Conservation (phyloP, 2,888 invertebrate genomes). For the Drosophila testacea region DNA sequence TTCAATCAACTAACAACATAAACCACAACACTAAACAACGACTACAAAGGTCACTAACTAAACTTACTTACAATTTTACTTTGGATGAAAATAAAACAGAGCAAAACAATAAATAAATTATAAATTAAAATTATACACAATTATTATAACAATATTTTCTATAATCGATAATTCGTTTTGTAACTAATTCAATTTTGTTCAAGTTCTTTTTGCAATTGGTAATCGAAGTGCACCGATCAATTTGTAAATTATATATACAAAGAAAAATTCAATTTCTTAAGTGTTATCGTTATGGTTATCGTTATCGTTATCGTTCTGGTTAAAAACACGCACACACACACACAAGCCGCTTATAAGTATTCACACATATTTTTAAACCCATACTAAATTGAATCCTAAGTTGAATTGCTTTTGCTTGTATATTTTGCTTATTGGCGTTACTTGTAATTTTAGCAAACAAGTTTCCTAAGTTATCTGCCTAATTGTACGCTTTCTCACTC, state of each 20-base stretch:
- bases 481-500: slow-evolving; percentile 44
- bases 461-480: slow-evolving; percentile 19
- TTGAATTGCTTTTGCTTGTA: slow-evolving; percentile 62
- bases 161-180: slow-evolving; percentile 21
- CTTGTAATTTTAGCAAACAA: slow-evolving; percentile 38
- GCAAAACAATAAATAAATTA: slow-evolving; percentile 1
- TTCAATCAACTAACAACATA: slow-evolving; percentile 18
- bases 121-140: slow-evolving; percentile 7
- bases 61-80: slow-evolving; percentile 17
- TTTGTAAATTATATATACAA: slow-evolving; percentile 15
- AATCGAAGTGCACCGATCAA: slow-evolving; percentile 23
- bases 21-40: slow-evolving; percentile 10
- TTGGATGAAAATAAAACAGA: slow-evolving; percentile 18
- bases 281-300: slow-evolving; percentile 35
- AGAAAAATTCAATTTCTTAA: slow-evolving; percentile 17
- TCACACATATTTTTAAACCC: slow-evolving; percentile 13
- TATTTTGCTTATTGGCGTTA: slow-evolving; percentile 73
- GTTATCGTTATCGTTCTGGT: slow-evolving; percentile 25
- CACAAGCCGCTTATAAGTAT: slow-evolving; percentile 23
- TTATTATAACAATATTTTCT: slow-evolving; percentile 24
- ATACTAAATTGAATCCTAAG: slow-evolving; percentile 39
- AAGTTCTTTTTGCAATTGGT: slow-evolving; percentile 41
- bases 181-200: slow-evolving; percentile 27
- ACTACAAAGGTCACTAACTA: slow-evolving; percentile 32
- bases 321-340: slow-evolving; percentile 20